phyloP scores from a whole-genome alignment of 2,797 vertebrate genomes.

The Thripadectes ignobilis region DNA sequence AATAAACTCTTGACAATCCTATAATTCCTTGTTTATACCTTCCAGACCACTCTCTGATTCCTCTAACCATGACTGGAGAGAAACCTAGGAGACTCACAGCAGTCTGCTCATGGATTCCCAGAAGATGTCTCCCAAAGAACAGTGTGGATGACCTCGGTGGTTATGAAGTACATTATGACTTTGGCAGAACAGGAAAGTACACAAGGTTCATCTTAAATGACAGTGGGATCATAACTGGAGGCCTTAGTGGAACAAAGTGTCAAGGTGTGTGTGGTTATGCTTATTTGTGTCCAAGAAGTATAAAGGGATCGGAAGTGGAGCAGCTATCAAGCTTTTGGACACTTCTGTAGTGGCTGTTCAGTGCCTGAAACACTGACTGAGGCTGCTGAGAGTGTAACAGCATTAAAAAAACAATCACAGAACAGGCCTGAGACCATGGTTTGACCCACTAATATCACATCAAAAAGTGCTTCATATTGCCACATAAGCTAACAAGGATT shows the following conservation, averaged over 20 bases:
- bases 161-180: neutral
- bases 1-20: neutral
- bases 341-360: neutral
- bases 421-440: too few species aligned
- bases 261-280: rapidly evolving
- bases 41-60: neutral
- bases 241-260: neutral
- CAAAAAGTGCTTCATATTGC: neutral
- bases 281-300: neutral
- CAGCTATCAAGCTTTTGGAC: neutral
- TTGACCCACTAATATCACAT: neutral
- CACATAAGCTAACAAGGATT: neutral
- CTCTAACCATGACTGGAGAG: neutral
- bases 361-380: neutral
- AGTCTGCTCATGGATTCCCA: neutral
- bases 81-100: neutral
- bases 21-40: neutral
- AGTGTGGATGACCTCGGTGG: neutral
- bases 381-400: neutral
- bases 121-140: neutral
- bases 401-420: neutral
- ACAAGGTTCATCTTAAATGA: neutral
- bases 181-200: neutral
- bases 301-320: neutral
- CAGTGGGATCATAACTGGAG: neutral